These are phyloP conservation scores for Nomia melanderi DNA, from an alignment of 1,140 invertebrate species.

Conservation along the genomic window DNA sequence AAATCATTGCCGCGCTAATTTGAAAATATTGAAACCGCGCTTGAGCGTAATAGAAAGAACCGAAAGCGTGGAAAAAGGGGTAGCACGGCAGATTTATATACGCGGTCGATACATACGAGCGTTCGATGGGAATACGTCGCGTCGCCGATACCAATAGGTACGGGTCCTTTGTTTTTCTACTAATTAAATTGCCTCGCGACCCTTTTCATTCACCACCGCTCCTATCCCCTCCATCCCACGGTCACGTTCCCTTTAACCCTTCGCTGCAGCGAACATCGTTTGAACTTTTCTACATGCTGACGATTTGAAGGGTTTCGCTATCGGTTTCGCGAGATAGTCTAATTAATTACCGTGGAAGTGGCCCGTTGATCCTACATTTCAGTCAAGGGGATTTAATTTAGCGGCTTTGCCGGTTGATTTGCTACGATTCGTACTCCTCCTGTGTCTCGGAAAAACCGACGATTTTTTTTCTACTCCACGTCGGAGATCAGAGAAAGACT, in stretches of 20 bases:
- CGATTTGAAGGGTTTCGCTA: constrained; percentile 53
- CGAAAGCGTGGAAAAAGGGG: not conserved
- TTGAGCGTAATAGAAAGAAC: constrained; percentile 11
- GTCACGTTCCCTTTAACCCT: not conserved
- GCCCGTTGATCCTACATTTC: constrained; percentile 28
- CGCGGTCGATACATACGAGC: not conserved
- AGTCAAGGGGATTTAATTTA: constrained; percentile 39
- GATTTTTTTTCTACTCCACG: not conserved
- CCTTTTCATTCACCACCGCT: constrained; percentile 13
- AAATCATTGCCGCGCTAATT: constrained; percentile 78
- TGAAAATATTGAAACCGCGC: constrained; percentile 76
- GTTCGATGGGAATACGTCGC: constrained; percentile 54
- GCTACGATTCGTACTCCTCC: not conserved
- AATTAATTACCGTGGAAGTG: constrained; percentile 60
- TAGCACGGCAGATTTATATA: constrained; percentile 35
- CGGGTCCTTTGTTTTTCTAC: constrained; percentile 61
- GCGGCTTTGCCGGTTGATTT: constrained; percentile 27
- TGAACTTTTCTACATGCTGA: constrained; percentile 59
- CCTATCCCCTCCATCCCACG: not conserved
- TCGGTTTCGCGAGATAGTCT: constrained; percentile 55
- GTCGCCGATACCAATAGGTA: constrained; percentile 56
- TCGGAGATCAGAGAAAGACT: not conserved
- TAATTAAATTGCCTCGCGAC: constrained; percentile 58
- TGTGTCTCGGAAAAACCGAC: not conserved
- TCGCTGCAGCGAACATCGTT: constrained; percentile 47